Evolutionary conservation across 1,140 invertebrate genomes (phyloP).

Genomic region (Anastrepha ludens): DNA sequence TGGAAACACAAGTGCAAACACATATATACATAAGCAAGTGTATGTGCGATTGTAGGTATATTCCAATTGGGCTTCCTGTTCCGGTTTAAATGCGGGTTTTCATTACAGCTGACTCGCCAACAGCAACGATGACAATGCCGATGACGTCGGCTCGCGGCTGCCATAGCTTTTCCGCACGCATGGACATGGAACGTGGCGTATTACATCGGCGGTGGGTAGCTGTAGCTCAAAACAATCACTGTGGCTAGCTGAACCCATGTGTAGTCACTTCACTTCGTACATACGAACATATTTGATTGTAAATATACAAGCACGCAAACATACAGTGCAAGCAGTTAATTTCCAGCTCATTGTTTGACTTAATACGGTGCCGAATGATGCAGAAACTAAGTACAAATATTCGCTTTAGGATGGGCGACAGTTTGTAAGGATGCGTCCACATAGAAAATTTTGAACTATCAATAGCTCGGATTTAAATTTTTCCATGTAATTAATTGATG

Average conservation of each 20-base stretch:
- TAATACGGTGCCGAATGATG: background rate
- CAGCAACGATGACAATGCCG: background rate
- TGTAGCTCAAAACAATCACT: background rate
- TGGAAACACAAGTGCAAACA: background rate
- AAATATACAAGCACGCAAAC: background rate
- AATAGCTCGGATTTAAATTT: no score
- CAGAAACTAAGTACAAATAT: no score
- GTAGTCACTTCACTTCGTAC: background rate
- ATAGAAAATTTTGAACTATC: no score
- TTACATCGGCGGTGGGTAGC: background rate
- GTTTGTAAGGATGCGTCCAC: no score
- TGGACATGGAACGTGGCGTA: background rate
- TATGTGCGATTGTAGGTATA: background rate
- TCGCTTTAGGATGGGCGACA: background rate
- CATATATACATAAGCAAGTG: background rate
- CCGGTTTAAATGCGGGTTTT: slow-evolving; percentile 50
- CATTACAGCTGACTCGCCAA: slow-evolving; percentile 7
- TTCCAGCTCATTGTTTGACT: slow-evolving; percentile 35
- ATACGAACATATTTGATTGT: background rate
- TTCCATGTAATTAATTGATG: no score
- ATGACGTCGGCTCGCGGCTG: slow-evolving; percentile 47
- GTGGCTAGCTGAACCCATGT: background rate
- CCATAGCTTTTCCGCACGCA: background rate
- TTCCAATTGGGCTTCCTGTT: slow-evolving; percentile 51
- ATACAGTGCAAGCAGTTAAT: background rate